Evolutionary conservation across 2,888 invertebrate genomes (phyloP), one percentile per base, ranked within the genome.

Genomic region (Sinopyrophorus schimmeli): DNA sequence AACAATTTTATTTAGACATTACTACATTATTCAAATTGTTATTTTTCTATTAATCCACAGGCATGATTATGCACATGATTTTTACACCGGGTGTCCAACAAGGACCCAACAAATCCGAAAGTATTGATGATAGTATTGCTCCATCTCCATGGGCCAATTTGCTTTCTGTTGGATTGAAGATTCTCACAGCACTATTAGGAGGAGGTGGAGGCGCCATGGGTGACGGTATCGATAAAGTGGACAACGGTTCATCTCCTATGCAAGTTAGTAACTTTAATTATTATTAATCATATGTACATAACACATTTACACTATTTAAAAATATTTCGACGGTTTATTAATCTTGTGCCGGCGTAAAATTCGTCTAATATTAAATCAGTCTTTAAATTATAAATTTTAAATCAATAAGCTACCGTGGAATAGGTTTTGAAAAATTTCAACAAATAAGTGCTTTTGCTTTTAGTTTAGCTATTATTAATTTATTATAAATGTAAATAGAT

Each of bases 171-270:
- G 92, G 92, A 37, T 79, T 92, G 43, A 88, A 90, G 74, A 87
- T 93, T 65, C 79, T 93, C 54, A 88, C 90, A 16, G 89, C 90
- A 21, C 79, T 92, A 60, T 77, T 93, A 46, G 89, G 91, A 37
- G 89, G 89, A 49, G 86, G 85, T 20, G 82, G 80, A 14, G 84
- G 81, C 20, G 82, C 83, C 30, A 82, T 75, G 32, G 77, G 81
- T 63, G 90, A 90, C 67, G 89, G 89, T 47, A 91, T 92, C 72
- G 92, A 93, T 73, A 92, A 92, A 75, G 89, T 92, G 47, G 92
- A 92, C 75, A 89, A 90, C 70, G 89, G 87, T 66, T 86, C 86
- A 55, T 86, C 87, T 10, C 91, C 92, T 50, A 88, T 92, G 87
- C 92, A 91, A 89, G 92, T 92, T 82, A 69, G 66, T 61, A 26